Evolutionary conservation across 1,140 invertebrate species (phyloP).

Genomic region (Thaumetopoea pityocampa): DNA sequence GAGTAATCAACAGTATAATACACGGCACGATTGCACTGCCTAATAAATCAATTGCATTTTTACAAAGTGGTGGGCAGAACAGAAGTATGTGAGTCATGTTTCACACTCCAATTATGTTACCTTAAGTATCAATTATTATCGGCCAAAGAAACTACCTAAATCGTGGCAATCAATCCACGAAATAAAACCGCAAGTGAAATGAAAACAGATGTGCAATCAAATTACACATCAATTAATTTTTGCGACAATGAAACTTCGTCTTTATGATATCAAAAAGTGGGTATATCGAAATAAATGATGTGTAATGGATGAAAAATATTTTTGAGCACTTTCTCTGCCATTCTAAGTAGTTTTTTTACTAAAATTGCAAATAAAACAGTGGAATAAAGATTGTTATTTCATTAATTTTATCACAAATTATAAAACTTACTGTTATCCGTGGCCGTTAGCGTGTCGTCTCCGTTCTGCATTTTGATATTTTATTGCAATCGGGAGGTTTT

Average conservation of each 20-base stretch:
- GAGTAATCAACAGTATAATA: constrained; percentile 2
- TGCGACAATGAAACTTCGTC: constrained; percentile 15
- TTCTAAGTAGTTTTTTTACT: constrained; percentile 21
- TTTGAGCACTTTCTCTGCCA: constrained; percentile 11
- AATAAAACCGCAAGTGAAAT: constrained; percentile 60
- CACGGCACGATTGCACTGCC: constrained; percentile 23
- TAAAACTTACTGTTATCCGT: constrained; percentile 53
- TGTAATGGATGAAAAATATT: constrained; percentile 15
- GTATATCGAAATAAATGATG: constrained; percentile 42
- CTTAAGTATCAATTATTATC: constrained; percentile 60
- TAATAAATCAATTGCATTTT: constrained; percentile 60
- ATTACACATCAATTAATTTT: constrained; percentile 20
- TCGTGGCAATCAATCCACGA: constrained; percentile 54
- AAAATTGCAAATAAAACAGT: constrained; percentile 43
- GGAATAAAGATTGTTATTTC: constrained; percentile 42
- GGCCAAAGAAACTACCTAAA: constrained; percentile 58
- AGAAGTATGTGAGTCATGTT: constrained; percentile 62
- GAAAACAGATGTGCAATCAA: constrained; percentile 34
- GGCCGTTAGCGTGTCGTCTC: constrained; percentile 50
- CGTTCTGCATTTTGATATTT: constrained; percentile 62
- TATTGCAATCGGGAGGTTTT: constrained; percentile 47
- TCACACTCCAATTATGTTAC: constrained; percentile 71
- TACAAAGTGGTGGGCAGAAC: constrained; percentile 51
- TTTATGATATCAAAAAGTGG: constrained; percentile 30
- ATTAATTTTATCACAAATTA: constrained; percentile 53